These are phyloP conservation scores for Arbacia lixula DNA, from an alignment of 53 echinoderm and acorn worm genomes.

Conservation along the genomic window DNA sequence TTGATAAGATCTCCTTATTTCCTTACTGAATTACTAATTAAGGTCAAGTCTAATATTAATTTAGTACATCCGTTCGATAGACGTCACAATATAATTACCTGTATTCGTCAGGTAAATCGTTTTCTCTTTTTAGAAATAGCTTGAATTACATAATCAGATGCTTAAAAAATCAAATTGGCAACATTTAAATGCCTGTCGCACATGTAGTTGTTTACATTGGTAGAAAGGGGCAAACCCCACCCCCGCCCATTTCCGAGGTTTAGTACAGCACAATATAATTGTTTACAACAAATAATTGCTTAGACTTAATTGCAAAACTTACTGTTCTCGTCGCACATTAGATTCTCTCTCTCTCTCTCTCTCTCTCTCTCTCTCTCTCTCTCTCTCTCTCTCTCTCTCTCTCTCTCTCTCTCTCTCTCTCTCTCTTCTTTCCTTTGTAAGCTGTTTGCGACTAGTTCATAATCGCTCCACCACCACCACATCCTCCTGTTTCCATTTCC, in stretches of 20 bases:
- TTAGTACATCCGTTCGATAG: too few species aligned
- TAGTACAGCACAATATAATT: too few species aligned
- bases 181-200: constrained; percentile 35
- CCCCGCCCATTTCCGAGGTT: background rate
- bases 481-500: background rate
- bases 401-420: background rate
- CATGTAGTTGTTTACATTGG: constrained; percentile 50
- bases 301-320: too few species aligned
- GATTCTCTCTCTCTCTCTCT: background rate
- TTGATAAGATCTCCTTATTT: too few species aligned
- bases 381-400: background rate
- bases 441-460: background rate
- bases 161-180: constrained; percentile 25
- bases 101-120: too few species aligned
- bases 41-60: too few species aligned
- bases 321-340: background rate
- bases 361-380: background rate
- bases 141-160: too few species aligned
- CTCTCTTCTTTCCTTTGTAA: background rate
- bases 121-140: too few species aligned
- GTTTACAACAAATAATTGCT: too few species aligned
- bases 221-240: background rate
- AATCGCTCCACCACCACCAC: background rate
- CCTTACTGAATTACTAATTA: too few species aligned
- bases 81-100: too few species aligned